Conservation (phyloP, 2,113 vertebrate species). For the Stigmatopora nigra region DNA sequence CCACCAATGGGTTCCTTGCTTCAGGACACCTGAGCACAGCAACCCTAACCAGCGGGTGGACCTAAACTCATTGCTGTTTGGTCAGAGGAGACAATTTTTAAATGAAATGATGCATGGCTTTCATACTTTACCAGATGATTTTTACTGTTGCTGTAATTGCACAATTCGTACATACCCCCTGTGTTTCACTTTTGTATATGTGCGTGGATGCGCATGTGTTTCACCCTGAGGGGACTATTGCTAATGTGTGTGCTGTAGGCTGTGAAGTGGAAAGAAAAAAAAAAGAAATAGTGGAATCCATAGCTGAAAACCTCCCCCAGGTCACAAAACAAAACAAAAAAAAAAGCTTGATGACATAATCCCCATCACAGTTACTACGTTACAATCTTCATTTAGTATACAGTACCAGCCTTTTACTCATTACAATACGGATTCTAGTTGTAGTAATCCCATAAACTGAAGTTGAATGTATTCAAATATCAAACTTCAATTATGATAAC, state of each 20-base stretch:
- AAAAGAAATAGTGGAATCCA: slow-evolving; percentile 44
- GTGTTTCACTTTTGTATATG: slow-evolving; percentile 6
- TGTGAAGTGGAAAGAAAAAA: slow-evolving; percentile 58
- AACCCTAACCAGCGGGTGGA: not conserved
- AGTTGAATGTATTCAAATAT: not conserved
- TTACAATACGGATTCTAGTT: not conserved
- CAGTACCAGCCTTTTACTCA: slow-evolving; percentile 3
- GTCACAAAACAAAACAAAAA: slow-evolving; percentile 20
- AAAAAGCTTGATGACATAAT: not conserved
- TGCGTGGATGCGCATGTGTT: not conserved
- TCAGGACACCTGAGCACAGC: not conserved
- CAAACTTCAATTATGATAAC: not conserved
- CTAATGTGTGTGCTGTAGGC: slow-evolving; percentile 58
- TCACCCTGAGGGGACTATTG: slow-evolving; percentile 41
- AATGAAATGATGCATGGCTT: not conserved
- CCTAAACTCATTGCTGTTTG: not conserved
- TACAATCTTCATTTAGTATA: not conserved
- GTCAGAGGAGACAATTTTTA: not conserved
- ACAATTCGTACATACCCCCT: slow-evolving; percentile 13
- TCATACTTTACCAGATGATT: not conserved
- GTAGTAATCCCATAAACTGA: not conserved
- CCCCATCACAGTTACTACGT: not conserved
- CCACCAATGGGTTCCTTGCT: not conserved
- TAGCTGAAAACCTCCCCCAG: slow-evolving; percentile 32
- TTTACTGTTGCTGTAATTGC: slow-evolving; percentile 1